Percentiles rank a stretch among this genome's conserved stretches.
phyloP scores from a whole-genome alignment of 2,797 vertebrate genomes.

The Alouatta caraya region DNA sequence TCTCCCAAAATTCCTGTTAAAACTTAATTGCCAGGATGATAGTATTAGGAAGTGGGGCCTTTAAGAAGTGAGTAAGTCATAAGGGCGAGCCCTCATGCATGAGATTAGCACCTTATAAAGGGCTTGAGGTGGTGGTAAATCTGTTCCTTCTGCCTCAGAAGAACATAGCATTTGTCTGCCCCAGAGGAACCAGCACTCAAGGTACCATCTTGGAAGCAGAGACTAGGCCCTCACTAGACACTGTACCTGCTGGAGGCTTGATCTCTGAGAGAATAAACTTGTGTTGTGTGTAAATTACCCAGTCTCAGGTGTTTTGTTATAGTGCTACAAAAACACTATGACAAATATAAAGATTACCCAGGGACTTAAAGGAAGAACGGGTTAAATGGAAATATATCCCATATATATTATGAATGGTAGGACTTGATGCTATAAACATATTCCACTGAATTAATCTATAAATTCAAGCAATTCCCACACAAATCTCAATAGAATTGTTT shows the following conservation, averaged over 20 bases:
- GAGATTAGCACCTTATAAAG: neutral
- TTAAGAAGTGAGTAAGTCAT: neutral
- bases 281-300: neutral
- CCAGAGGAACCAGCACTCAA: no score
- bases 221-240: neutral
- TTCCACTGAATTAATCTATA: neutral
- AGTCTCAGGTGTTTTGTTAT: neutral
- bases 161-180: neutral
- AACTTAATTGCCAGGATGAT: no score
- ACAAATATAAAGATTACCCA: neutral
- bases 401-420: neutral
- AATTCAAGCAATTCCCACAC: neutral
- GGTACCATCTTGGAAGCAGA: neutral
- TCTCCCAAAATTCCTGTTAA: no score
- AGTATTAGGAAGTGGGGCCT: no score
- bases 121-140: no score
- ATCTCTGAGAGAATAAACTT: neutral
- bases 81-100: neutral
- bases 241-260: neutral
- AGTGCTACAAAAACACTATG: neutral
- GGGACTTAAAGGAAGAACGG: neutral
- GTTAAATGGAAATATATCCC: neutral
- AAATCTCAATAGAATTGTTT: neutral
- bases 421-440: neutral
- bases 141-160: neutral